Evolutionary conservation across 2,113 vertebrate species (phyloP), one percentile per base, ranked within the genome.

Genomic region (Prunella fulvescens): DNA sequence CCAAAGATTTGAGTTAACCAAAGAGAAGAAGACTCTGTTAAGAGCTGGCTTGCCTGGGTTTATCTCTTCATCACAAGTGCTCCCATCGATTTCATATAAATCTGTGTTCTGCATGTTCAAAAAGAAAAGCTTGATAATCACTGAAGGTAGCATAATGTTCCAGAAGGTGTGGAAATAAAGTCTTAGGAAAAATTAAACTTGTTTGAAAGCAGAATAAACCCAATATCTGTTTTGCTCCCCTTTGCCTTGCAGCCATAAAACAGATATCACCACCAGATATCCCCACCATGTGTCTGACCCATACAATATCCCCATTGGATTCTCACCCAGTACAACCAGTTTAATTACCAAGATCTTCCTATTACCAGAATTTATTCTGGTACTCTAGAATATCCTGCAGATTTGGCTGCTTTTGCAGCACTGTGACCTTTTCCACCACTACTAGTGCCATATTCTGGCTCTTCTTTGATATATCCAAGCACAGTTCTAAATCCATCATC

Each of bases 1-100:
- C 60, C 48, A 70, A 95, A 93, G n/a, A 42, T 65, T 77, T 50
- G 39, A 39, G 35, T 87, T 79, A 85, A 58, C n/a, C 37, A 61
- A 65, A 24, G 18, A 69, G 37, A 73, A 69, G 37, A 73, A 84
- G 14, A 42, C n/a, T 44, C 76, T 78, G 47, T 61, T 70, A 84
- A 90, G 61, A 86, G 39, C 23, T 86, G 28, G 19, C 39, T 91
- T 79, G 42, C 51, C 86, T 72, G 48, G 35, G 14, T 45, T 92
- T 86, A 5, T 84, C 86, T 90, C 76, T 61, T 48, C 83, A 60
- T 62, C 57, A 37, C 16, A 65, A 40, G 26, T 69, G 14, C 29
- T 69, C 31, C 39, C 23, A 72, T 76, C 9, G 4, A 53, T 87
- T 91, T 87, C 54, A 48, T 28, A 64, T 31, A 69, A 76, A 69